Percentiles rank a stretch among this genome's conserved stretches.
Conservation (phyloP, 92 coral and sea anemone genomes). For the Epizoanthus stellaris region DNA sequence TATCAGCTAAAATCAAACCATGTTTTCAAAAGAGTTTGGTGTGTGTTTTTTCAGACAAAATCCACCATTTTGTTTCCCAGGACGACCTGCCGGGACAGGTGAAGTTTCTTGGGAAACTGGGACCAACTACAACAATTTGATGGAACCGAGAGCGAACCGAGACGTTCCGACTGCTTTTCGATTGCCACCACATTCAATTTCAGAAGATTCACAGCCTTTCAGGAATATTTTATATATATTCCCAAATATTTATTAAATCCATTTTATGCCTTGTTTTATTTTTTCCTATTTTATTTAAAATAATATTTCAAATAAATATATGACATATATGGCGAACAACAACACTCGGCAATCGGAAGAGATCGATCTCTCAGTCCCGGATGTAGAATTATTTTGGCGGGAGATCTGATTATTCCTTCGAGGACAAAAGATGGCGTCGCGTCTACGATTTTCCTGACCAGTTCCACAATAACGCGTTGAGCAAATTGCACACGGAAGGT, state of each 20-base stretch:
- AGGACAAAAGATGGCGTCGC: conserved; percentile 47
- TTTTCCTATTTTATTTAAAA: no score
- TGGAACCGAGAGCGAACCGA: not conserved
- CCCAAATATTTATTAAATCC: no score
- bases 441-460: not conserved
- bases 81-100: conserved; percentile 55
- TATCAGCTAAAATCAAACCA: not conserved
- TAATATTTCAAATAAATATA: no score
- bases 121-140: not conserved
- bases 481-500: not conserved
- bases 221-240: not conserved
- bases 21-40: not conserved
- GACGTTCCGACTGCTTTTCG: conserved; percentile 6
- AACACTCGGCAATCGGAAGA: not conserved
- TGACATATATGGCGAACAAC: no score
- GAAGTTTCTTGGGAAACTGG: conserved; percentile 24
- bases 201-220: not conserved
- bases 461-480: not conserved
- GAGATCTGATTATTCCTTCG: conserved; percentile 34
- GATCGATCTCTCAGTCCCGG: conserved; percentile 22
- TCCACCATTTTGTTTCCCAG: conserved; percentile 80
- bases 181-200: not conserved
- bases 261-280: no score
- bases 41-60: not conserved
- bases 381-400: conserved; percentile 33